Percentiles rank a stretch among this genome's conserved stretches.
phyloP scores from a whole-genome alignment of 1,140 invertebrate genomes.

The Alviniconcha marisindica region DNA sequence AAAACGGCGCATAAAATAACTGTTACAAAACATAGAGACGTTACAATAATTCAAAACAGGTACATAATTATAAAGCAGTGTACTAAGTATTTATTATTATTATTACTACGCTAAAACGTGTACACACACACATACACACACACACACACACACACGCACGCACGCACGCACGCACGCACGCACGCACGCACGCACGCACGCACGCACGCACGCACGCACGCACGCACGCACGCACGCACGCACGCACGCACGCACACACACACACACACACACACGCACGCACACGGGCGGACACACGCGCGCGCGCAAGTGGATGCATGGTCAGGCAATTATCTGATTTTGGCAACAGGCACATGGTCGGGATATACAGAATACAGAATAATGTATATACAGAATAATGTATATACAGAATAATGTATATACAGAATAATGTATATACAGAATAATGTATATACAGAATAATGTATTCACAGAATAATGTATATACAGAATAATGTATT shows the following conservation, averaged over 20 bases:
- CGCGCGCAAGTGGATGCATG: background rate
- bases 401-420: background rate
- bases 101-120: too few relatives aligned
- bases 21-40: too few relatives aligned
- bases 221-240: background rate
- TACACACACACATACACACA: background rate
- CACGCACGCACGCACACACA: background rate
- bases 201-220: background rate
- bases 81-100: too few relatives aligned
- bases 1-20: too few relatives aligned
- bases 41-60: too few relatives aligned
- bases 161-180: background rate
- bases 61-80: too few relatives aligned
- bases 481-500: background rate
- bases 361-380: background rate
- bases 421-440: background rate
- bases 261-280: background rate
- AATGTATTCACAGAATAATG: background rate
- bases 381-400: background rate
- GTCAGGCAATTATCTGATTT: background rate
- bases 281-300: background rate
- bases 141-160: conserved; percentile 5
- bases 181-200: background rate
- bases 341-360: too few relatives aligned
- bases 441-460: background rate